Base-by-base conservation (phyloP, 2,113 vertebrate genomes). In the Plotosus lineatus region DNA sequence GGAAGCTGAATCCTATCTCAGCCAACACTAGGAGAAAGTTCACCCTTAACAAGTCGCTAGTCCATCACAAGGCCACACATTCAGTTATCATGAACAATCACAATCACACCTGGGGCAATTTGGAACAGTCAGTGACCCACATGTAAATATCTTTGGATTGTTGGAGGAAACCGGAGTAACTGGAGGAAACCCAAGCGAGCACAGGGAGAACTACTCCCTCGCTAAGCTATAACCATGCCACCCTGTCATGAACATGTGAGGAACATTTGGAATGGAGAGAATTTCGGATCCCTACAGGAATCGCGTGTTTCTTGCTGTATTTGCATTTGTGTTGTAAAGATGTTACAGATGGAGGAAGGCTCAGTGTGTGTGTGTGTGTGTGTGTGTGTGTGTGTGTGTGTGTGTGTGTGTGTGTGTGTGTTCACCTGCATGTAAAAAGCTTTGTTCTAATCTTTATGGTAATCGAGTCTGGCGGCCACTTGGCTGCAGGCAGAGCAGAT, bases 381-480 rank as follows among this genome's bases (percentile, higher is more conserved):
- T 12, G 12, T 48, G 51, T 63, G 69, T 68, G 48, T 55, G 50
- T 74, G 40, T 50, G 60, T 65, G 65, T 79, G 78, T 65, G 61
- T 51, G 28, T 76, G 77, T 65, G 48, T 74, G 77, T 48, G 26
- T 80, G 73, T 66, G 81, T 44, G 21, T 72, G 61, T 65, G 48
- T 82, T 83, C 65, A 78, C 66, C 68, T 85, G 80, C 53, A 36
- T 83, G 40, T 86, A 78, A 83, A 83, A 82, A 83, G 69, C 85
- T 80, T 66, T 65, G 69, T 79, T 84, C 40, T 80, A 81, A 83
- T 86, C 82, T 82, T 77, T 84, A 84, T 86, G 85, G 69, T 82
- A 82, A 82, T 84, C 42, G 75, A 82, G 80, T 79, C 58, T 56
- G 82, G 56, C 58, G 42, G 82, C 61, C 69, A 77, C 69, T 76